Base-by-base conservation (phyloP, 2,113 vertebrate species). In the Gracilinanus agilis region DNA sequence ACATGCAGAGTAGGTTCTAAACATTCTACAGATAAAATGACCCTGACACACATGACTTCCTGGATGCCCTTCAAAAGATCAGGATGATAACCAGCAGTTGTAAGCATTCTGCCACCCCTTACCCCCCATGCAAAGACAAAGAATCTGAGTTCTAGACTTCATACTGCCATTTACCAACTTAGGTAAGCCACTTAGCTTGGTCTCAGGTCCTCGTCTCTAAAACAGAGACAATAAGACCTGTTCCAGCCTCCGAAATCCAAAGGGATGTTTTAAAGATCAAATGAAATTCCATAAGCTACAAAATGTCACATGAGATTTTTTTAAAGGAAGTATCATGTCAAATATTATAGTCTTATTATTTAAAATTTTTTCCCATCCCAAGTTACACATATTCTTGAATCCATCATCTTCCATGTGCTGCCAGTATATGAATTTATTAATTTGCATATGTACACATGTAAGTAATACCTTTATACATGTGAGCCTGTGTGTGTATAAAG, bases 331-430 rank as follows among this genome's bases (percentile, higher is more conserved):
- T 1, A 83, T n/a, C 13, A 40, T 91, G 2, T 88, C 93, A 97
- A 88, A 91, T 55, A 92, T 12, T n/a, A 24, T 91, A 90, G 1
- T 88, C 54, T 94, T 6, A n/a, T 91, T 94, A 94, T 23, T 49
- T 44, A 88, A 93, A 75, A 8, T 3, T 58, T 83, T 95, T 94
- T 91, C 44, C 96, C 96, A 94, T 89, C 90, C 44, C 54, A 92
- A 94, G 58, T 90, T 44, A 40, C 24, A 21, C 8, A 23, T 92
- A 96, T 44, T 95, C 25, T 27, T 24, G 23, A 88, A 95, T 95
- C 7, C 8, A 90, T 94, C 90, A 75, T 89, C 91, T 92, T 67
- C 90, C 27, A 40, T 91, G 95, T 83, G 92, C 93, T 93, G 27
- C 92, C 91, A 58, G 93, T 89, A 56, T 11, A 55, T 88, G 89